Percentiles rank a stretch among this genome's conserved stretches.
phyloP scores from a whole-genome alignment of 1,140 invertebrate genomes.

The Eubasilissa regina region DNA sequence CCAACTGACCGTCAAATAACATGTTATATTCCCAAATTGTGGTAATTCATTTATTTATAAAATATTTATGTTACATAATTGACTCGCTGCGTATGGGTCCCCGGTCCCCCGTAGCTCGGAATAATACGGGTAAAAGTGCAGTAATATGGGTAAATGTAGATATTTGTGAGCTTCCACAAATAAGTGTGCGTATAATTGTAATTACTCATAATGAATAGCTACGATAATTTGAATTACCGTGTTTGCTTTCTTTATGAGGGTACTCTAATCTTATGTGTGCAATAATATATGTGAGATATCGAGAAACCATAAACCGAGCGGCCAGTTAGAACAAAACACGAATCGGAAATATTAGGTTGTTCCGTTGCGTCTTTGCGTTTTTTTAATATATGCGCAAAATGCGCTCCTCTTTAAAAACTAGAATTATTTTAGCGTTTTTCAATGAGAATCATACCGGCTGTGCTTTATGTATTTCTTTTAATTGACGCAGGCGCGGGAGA shows the following conservation, averaged over 20 bases:
- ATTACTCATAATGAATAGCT: constrained; percentile 26
- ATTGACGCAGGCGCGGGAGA: too few species aligned
- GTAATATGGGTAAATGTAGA: not conserved
- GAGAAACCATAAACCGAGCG: not conserved
- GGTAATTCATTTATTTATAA: constrained; percentile 27
- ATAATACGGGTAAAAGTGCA: too few species aligned
- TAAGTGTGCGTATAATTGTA: constrained; percentile 7
- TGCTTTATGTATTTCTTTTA: too few species aligned
- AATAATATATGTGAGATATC: constrained; percentile 18
- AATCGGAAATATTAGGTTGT: too few species aligned
- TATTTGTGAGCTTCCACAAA: constrained; percentile 27
- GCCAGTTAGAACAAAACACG: constrained; percentile 1
- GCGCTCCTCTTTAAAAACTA: too few species aligned
- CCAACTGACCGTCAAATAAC: constrained; percentile 25
- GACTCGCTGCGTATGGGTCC: not conserved
- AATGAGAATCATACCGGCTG: too few species aligned
- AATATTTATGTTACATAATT: constrained; percentile 30
- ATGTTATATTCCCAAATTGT: constrained; percentile 28
- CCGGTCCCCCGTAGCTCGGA: too few species aligned
- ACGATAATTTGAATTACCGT: constrained; percentile 13
- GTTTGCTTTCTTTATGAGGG: constrained; percentile 32
- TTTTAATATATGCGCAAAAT: too few species aligned
- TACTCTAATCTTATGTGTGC: constrained; percentile 1
- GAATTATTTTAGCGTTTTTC: too few species aligned
- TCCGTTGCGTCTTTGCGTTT: too few species aligned